A percentile compares a stretch with the other conserved stretches of the same genome.
Conservation (phyloP, 2,797 vertebrate genomes). For the Valencia hispanica region DNA sequence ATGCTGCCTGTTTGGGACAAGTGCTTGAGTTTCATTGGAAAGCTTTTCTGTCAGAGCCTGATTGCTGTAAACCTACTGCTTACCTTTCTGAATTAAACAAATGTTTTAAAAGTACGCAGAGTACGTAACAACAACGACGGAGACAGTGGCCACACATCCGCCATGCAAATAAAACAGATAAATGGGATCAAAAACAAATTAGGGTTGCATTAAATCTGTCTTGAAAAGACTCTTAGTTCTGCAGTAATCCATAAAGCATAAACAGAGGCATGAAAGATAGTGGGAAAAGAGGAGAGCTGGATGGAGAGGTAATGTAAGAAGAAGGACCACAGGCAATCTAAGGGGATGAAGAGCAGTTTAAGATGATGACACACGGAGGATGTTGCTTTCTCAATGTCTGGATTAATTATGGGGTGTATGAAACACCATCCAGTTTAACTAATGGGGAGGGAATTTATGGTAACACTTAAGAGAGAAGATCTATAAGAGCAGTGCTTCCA, state of each 20-base stretch:
- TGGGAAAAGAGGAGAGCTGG: constrained; percentile 39
- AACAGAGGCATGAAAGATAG: constrained; percentile 60
- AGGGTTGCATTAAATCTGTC: constrained; percentile 73
- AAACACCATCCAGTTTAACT: constrained; percentile 65
- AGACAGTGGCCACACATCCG: constrained; percentile 44
- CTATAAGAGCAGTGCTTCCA: constrained; percentile 70
- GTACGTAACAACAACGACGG: constrained; percentile 43
- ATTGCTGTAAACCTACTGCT: constrained; percentile 48
- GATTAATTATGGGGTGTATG: constrained; percentile 64
- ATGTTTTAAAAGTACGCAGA: constrained; percentile 32
- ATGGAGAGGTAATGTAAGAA: constrained; percentile 55
- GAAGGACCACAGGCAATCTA: constrained; percentile 20
- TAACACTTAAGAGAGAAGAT: constrained; percentile 83
- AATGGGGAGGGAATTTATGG: constrained; percentile 82
- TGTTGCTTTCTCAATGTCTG: constrained; percentile 40
- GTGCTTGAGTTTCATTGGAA: constrained; percentile 47
- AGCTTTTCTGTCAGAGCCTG: constrained; percentile 49
- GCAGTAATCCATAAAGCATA: constrained; percentile 64
- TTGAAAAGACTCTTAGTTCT: constrained; percentile 72
- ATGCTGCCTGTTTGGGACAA: constrained; percentile 33
- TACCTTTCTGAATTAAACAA: constrained; percentile 28
- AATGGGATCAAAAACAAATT: constrained; percentile 73
- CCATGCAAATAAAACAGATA: constrained; percentile 58
- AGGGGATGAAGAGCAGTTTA: constrained; percentile 33
- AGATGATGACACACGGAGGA: constrained; percentile 36